These are phyloP conservation scores for Euspilapteryx auroguttella DNA, from an alignment of 2,888 invertebrate genomes.

Conservation along the genomic window DNA sequence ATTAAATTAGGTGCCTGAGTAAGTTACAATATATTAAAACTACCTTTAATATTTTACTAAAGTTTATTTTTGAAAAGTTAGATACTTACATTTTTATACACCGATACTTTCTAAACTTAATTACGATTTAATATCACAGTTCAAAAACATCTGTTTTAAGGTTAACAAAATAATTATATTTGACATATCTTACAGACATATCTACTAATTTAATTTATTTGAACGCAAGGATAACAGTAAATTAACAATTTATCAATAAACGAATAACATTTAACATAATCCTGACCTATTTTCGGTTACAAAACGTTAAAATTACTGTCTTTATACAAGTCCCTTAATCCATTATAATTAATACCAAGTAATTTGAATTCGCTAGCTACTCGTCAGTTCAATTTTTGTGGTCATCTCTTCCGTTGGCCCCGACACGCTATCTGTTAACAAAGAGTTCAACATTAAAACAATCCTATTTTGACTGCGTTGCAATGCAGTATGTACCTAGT, in stretches of 20 bases:
- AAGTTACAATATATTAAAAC: slow-evolving; percentile 7
- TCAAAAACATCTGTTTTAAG: slow-evolving; percentile 14
- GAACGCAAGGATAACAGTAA: too few relatives aligned
- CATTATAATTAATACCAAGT: background rate
- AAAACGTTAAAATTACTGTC: background rate
- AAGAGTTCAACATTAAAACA: slow-evolving; percentile 5
- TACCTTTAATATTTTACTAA: slow-evolving; percentile 29
- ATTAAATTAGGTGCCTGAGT: too few relatives aligned
- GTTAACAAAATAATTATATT: background rate
- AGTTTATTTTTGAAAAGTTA: slow-evolving; percentile 32
- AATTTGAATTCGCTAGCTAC: slow-evolving; percentile 22
- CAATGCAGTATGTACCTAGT: background rate
- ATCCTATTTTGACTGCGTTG: background rate
- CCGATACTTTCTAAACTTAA: too few relatives aligned
- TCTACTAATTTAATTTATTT: too few relatives aligned
- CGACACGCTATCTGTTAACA: slow-evolving; percentile 33
- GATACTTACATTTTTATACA: slow-evolving; percentile 25
- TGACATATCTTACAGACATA: background rate
- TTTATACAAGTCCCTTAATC: background rate
- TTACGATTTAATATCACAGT: slow-evolving; percentile 54
- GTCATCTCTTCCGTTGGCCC: slow-evolving; percentile 16
- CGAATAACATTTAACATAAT: too few relatives aligned
- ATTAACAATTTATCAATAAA: too few relatives aligned
- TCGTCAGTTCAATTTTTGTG: slow-evolving; percentile 24
- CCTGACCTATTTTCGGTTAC: too few relatives aligned